Conservation (phyloP, 2,113 vertebrate genomes). For the Pteronura brasiliensis region DNA sequence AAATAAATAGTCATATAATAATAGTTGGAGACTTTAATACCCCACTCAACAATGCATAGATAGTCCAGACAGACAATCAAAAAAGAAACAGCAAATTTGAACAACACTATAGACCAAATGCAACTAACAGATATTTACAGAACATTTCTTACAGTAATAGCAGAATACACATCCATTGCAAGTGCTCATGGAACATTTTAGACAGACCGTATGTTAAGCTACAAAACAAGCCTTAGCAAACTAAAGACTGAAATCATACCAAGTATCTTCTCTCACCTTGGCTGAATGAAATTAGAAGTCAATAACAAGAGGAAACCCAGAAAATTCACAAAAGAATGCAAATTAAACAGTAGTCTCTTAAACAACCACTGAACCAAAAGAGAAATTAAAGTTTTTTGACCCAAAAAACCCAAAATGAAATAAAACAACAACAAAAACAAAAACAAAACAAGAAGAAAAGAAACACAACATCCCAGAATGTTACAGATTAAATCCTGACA, state of each 20-base stretch:
- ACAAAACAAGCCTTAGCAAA: neutral
- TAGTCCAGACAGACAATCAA: neutral
- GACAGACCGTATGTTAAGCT: neutral
- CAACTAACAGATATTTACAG: neutral
- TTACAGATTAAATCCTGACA: neutral
- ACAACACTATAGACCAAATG: neutral
- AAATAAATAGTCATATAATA: neutral
- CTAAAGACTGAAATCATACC: neutral
- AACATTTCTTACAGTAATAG: neutral
- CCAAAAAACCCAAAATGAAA: neutral
- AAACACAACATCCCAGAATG: neutral
- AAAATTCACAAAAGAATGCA: neutral
- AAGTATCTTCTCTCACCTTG: neutral
- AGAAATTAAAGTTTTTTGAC: neutral
- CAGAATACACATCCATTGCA: neutral
- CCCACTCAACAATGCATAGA: neutral
- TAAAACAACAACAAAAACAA: neutral
- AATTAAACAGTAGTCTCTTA: neutral
- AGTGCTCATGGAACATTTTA: neutral
- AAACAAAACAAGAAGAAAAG: no score
- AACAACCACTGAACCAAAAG: neutral
- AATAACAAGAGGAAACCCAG: neutral
- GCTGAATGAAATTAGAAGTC: neutral
- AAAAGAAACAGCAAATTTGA: neutral
- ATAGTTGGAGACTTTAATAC: neutral